These are phyloP conservation scores for Brotogeris chrysoptera DNA, from an alignment of 2,797 vertebrate species.

Conservation along the genomic window DNA sequence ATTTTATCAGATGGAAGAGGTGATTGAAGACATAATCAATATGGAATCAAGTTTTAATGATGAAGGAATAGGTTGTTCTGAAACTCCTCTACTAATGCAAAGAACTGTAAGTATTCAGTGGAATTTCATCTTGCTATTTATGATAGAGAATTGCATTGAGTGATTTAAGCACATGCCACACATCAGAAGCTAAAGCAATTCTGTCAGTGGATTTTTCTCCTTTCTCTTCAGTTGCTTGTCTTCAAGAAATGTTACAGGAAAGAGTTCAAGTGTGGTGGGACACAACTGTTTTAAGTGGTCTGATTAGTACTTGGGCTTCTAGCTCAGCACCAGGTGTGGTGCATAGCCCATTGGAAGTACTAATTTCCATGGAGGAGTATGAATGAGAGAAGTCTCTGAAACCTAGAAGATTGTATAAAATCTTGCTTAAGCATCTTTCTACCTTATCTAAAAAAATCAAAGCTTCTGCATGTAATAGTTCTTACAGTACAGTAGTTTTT, in stretches of 20 bases:
- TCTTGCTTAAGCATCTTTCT: not conserved
- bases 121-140: not conserved
- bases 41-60: slow-evolving; percentile 93
- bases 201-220: not conserved
- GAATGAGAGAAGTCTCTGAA: not conserved
- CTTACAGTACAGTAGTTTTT: not conserved
- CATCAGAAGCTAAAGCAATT: not conserved
- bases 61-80: slow-evolving; percentile 88
- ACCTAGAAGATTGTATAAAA: not conserved
- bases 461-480: not conserved
- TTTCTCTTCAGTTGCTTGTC: not conserved
- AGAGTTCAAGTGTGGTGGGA: not conserved
- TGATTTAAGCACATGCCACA: not conserved
- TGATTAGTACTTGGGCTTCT: not conserved
- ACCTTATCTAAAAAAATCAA: not conserved
- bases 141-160: not conserved
- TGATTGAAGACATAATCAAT: slow-evolving; percentile 93
- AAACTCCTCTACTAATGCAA: slow-evolving; percentile 88
- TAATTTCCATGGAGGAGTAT: not conserved
- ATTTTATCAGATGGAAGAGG: slow-evolving; percentile 89
- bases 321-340: not conserved
- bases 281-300: not conserved
- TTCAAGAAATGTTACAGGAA: not conserved
- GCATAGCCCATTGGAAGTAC: not conserved
- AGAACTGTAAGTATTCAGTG: slow-evolving; percentile 87